phyloP scores from a whole-genome alignment of 1,140 invertebrate genomes.

The Aphelenchoides fujianensis region DNA sequence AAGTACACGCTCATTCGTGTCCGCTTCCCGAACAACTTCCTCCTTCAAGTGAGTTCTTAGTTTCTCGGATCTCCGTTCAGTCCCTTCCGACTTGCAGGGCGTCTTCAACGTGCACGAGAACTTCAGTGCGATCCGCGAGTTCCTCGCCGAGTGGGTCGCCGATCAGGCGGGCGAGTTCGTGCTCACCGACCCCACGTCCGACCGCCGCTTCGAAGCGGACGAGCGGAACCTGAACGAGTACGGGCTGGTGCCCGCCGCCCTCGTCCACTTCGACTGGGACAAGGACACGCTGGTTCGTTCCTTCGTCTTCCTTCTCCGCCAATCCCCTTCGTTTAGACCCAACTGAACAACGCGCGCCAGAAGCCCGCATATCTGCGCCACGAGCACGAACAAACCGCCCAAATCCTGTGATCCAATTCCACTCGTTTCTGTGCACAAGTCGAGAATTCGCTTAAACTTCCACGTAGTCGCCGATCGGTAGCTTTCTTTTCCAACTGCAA shows the following conservation, averaged over 20 bases:
- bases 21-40: slow-evolving; percentile 46
- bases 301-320: neutral
- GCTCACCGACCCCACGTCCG: slow-evolving; percentile 14
- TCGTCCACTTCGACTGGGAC: slow-evolving; percentile 41
- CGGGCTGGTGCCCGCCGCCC: slow-evolving; percentile 34
- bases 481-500: too few species aligned
- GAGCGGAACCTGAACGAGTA: slow-evolving; percentile 33
- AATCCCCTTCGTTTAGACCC: neutral
- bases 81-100: slow-evolving; percentile 26
- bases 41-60: slow-evolving; percentile 33
- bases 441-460: too few species aligned
- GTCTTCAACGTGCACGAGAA: slow-evolving; percentile 44
- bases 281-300: slow-evolving; percentile 32
- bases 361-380: neutral
- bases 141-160: slow-evolving; percentile 20
- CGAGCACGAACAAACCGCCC: neutral
- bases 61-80: slow-evolving; percentile 11
- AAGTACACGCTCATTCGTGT: slow-evolving; percentile 46
- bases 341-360: neutral
- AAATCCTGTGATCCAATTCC: too few species aligned
- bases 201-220: slow-evolving; percentile 3
- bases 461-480: too few species aligned
- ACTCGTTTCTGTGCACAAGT: too few species aligned
- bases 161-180: slow-evolving; percentile 25
- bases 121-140: slow-evolving; percentile 32